Percentiles rank a stretch among this genome's conserved stretches.
These are phyloP conservation scores for Chionoecetes opilio DNA, from an alignment of 1,140 invertebrate genomes.

Conservation along the genomic window DNA sequence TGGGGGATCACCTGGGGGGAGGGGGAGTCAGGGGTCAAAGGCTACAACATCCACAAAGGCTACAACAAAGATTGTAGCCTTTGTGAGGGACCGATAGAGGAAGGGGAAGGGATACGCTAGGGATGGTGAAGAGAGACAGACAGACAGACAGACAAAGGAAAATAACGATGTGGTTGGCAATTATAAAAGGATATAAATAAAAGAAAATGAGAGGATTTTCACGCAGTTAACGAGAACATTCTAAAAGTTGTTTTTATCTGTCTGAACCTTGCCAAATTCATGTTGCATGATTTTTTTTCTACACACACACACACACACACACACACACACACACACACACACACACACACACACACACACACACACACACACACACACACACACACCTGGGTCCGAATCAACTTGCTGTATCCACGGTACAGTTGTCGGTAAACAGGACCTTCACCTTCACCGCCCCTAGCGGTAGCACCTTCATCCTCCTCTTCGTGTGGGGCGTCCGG, in stretches of 20 bases:
- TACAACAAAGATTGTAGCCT: background rate
- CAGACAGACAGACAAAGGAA: background rate
- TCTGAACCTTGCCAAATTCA: too few relatives aligned
- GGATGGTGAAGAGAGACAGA: background rate
- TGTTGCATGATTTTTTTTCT: too few relatives aligned
- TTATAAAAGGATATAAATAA: too few relatives aligned
- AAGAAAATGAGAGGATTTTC: too few relatives aligned
- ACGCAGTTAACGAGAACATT: too few relatives aligned
- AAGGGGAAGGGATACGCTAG: background rate
- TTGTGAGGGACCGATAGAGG: background rate
- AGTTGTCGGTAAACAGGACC: background rate
- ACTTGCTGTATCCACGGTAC: background rate
- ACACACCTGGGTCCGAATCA: background rate
- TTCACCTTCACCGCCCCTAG: too few relatives aligned
- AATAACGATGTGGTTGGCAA: too few relatives aligned
- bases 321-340: background rate
- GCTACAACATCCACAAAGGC: background rate
- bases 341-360: slow-evolving; percentile 56
- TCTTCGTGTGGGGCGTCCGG: background rate
- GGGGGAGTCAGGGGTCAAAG: background rate
- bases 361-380: slow-evolving; percentile 35
- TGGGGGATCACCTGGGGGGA: background rate
- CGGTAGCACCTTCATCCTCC: slow-evolving; percentile 18
- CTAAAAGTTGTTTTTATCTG: too few relatives aligned
- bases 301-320: background rate